Percentiles rank a stretch among this genome's conserved stretches.
These are phyloP conservation scores for Cydia strobilella DNA, from an alignment of 1,140 invertebrate genomes.

Conservation along the genomic window DNA sequence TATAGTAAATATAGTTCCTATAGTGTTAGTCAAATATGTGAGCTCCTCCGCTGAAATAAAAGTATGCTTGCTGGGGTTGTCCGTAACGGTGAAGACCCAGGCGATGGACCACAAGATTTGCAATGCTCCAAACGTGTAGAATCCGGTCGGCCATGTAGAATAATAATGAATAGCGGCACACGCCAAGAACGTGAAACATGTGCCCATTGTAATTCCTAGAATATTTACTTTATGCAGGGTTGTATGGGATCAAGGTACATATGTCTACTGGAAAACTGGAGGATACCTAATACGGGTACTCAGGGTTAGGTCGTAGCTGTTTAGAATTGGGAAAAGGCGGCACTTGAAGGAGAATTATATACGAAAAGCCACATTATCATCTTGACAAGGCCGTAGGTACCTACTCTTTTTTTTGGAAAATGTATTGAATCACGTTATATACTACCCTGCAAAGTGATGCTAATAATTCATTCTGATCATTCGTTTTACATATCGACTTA, in stretches of 20 bases:
- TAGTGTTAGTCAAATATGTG: constrained; percentile 83
- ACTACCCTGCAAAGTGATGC: too few relatives aligned
- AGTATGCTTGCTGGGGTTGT: constrained; percentile 87
- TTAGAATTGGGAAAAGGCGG: neutral
- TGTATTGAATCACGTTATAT: too few relatives aligned
- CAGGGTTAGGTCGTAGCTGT: too few relatives aligned
- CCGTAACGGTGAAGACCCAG: constrained; percentile 84
- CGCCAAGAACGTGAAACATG: constrained; percentile 83
- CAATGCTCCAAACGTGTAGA: constrained; percentile 84
- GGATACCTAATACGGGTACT: too few relatives aligned
- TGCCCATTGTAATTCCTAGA: constrained; percentile 84
- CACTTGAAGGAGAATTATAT: too few relatives aligned
- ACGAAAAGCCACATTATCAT: too few relatives aligned
- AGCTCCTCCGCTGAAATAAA: constrained; percentile 87
- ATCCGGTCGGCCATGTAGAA: constrained; percentile 87
- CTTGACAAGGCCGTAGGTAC: too few relatives aligned
- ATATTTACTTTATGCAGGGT: constrained; percentile 40
- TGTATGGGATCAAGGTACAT: neutral
- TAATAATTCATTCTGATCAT: too few relatives aligned
- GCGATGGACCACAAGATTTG: constrained; percentile 82
- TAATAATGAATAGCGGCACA: constrained; percentile 81
- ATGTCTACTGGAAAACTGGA: too few relatives aligned
- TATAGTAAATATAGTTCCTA: constrained; percentile 80
- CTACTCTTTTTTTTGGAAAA: too few relatives aligned
- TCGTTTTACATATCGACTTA: constrained; percentile 56